A percentile compares a stretch with the other conserved stretches of the same genome.
Conservation (phyloP, 2,888 invertebrate species). For the Acheta domesticus region DNA sequence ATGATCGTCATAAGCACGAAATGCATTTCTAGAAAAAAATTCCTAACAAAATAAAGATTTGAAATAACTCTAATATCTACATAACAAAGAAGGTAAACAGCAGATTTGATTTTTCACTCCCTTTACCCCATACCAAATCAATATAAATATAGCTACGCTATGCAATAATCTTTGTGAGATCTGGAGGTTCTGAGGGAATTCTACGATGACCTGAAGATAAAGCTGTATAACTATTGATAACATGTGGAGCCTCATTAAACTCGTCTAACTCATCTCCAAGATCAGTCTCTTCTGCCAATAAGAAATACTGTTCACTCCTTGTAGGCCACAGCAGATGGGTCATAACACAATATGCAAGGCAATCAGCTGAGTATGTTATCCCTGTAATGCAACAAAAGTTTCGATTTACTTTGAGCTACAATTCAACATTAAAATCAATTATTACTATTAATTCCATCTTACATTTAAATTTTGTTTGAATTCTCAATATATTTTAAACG, state of each 20-base stretch:
- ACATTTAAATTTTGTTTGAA: too few species aligned
- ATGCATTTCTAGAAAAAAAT: neutral
- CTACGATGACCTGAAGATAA: slow-evolving; percentile 26
- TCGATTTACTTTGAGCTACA: neutral
- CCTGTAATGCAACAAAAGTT: slow-evolving; percentile 54
- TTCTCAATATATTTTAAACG: too few species aligned
- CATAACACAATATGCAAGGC: slow-evolving; percentile 91
- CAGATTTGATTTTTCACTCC: slow-evolving; percentile 21
- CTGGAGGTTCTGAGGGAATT: slow-evolving; percentile 43
- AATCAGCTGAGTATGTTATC: slow-evolving; percentile 93
- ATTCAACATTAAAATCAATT: too few species aligned
- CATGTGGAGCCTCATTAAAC: slow-evolving; percentile 87
- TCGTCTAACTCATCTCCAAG: slow-evolving; percentile 78
- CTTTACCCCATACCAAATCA: slow-evolving; percentile 3
- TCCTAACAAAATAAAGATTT: slow-evolving; percentile 10
- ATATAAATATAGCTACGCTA: slow-evolving; percentile 20
- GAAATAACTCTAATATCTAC: neutral
- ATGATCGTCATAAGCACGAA: too few species aligned
- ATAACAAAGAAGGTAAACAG: slow-evolving; percentile 18
- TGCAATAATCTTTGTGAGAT: slow-evolving; percentile 37
- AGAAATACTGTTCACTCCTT: slow-evolving; percentile 85
- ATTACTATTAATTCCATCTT: too few species aligned
- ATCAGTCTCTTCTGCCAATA: slow-evolving; percentile 62
- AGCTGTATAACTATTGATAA: slow-evolving; percentile 56
- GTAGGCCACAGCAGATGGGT: slow-evolving; percentile 95